Evolutionary conservation across 2,797 vertebrate species (phyloP).

Genomic region (Natrix natrix): DNA sequence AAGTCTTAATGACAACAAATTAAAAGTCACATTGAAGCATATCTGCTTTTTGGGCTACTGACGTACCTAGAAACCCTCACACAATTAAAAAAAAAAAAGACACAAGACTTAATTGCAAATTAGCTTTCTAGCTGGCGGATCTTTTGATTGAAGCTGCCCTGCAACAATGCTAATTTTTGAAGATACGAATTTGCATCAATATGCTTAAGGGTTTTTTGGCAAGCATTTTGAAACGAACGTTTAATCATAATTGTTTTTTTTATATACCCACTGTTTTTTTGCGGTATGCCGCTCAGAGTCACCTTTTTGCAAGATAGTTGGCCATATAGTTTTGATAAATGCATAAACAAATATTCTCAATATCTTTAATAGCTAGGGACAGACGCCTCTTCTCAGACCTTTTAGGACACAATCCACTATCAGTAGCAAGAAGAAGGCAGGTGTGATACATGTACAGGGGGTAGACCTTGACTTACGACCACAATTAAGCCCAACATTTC

Average conservation of each 20-base stretch:
- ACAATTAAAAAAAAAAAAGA: not conserved
- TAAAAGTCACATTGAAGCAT: not conserved
- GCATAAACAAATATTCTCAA: not conserved
- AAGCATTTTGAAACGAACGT: not conserved
- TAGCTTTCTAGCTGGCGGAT: constrained; percentile 35
- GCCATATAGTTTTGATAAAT: not conserved
- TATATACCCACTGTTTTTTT: not conserved
- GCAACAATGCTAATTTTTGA: constrained; percentile 23
- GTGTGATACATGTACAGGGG: not conserved
- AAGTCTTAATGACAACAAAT: constrained; percentile 45
- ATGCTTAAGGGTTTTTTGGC: constrained; percentile 11
- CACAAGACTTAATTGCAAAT: constrained; percentile 44
- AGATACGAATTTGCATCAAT: constrained; percentile 7
- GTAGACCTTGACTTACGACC: not conserved
- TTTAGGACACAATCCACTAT: not conserved
- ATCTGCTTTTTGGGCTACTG: constrained; percentile 21
- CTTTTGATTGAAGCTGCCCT: not conserved
- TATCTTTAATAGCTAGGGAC: constrained; percentile 1
- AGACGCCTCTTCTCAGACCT: not conserved
- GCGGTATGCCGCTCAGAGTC: not conserved
- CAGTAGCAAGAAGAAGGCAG: not conserved
- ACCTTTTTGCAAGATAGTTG: not conserved
- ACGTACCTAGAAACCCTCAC: constrained; percentile 22
- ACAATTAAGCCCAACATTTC: too few species aligned
- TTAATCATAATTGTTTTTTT: not conserved